phyloP scores from a whole-genome alignment of 2,888 invertebrate genomes.

The Priocnemis perturbator region DNA sequence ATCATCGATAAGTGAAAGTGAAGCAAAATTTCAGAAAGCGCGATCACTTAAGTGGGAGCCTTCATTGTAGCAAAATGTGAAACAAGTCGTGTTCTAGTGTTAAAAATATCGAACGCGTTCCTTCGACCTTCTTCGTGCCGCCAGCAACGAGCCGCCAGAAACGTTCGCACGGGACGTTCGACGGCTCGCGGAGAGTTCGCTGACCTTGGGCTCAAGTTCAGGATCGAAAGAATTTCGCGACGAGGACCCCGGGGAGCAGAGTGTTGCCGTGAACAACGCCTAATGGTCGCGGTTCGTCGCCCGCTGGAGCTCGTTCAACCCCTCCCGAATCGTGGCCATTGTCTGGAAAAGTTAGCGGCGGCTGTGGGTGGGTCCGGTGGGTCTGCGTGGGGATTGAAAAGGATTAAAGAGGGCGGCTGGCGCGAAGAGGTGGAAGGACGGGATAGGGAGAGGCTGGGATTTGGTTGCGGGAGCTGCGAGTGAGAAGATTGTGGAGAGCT shows the following conservation, averaged over 20 bases:
- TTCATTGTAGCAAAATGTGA: too few relatives aligned
- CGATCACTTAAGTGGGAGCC: too few relatives aligned
- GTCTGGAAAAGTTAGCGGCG: slow-evolving; percentile 33
- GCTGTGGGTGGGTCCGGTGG: background rate
- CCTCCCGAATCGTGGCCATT: slow-evolving; percentile 20
- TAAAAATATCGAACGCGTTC: too few relatives aligned
- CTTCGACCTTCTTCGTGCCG: too few relatives aligned
- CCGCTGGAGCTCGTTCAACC: slow-evolving; percentile 39
- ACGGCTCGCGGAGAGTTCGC: background rate
- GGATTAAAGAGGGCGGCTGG: slow-evolving; percentile 3
- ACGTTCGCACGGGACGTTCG: too few relatives aligned
- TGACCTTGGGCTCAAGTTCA: background rate
- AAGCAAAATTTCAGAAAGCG: too few relatives aligned
- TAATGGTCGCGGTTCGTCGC: slow-evolving; percentile 48
- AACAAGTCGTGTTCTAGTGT: too few relatives aligned
- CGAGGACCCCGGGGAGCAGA: background rate
- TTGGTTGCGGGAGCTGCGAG: background rate
- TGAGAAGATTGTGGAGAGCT: background rate
- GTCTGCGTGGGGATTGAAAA: slow-evolving; percentile 8
- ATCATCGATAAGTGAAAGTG: too few relatives aligned
- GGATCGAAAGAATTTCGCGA: background rate
- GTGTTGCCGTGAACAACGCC: slow-evolving; percentile 24
- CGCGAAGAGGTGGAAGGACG: background rate
- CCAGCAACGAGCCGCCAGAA: too few relatives aligned
- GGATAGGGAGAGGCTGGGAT: background rate